Percentiles rank a stretch among this genome's conserved stretches.
phyloP scores from a whole-genome alignment of 2,888 invertebrate genomes.

The Tortricodes alternella region DNA sequence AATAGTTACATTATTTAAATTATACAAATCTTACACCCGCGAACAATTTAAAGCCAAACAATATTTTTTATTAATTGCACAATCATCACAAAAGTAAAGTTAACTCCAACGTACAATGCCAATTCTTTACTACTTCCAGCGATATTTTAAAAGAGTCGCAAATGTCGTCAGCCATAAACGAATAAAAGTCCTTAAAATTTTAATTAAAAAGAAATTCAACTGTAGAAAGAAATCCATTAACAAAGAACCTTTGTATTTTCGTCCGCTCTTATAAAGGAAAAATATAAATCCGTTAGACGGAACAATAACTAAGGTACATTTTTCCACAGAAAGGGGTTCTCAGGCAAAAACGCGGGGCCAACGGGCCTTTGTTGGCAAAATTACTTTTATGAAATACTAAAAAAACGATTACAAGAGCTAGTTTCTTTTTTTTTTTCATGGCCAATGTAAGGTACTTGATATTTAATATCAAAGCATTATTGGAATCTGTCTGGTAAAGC shows the following conservation, averaged over 20 bases:
- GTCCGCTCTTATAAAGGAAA: conserved; percentile 40
- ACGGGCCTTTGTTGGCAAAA: conserved; percentile 28
- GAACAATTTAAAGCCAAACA: too few relatives aligned
- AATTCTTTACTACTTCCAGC: neutral
- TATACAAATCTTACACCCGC: too few relatives aligned
- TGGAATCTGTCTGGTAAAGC: neutral
- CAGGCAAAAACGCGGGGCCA: conserved; percentile 16
- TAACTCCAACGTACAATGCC: neutral
- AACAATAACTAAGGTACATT: conserved; percentile 43
- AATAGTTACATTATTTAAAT: too few relatives aligned
- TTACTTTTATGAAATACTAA: conserved; percentile 35
- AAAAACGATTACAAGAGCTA: conserved; percentile 22
- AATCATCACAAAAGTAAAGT: neutral
- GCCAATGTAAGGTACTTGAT: neutral
- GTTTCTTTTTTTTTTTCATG: conserved; percentile 4
- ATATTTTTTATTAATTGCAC: too few relatives aligned
- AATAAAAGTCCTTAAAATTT: conserved; percentile 43
- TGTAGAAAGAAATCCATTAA: conserved; percentile 45
- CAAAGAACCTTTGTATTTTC: conserved; percentile 45
- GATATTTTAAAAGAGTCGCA: conserved; percentile 13
- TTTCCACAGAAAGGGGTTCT: conserved; percentile 40
- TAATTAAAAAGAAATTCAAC: conserved; percentile 42
- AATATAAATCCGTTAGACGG: conserved; percentile 39
- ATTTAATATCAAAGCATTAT: too few relatives aligned
- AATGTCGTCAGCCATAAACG: conserved; percentile 25